Percentiles rank a stretch among this genome's conserved stretches.
Evolutionary conservation across 1,140 invertebrate genomes (phyloP).

Genomic region (Plutomurus gul): DNA sequence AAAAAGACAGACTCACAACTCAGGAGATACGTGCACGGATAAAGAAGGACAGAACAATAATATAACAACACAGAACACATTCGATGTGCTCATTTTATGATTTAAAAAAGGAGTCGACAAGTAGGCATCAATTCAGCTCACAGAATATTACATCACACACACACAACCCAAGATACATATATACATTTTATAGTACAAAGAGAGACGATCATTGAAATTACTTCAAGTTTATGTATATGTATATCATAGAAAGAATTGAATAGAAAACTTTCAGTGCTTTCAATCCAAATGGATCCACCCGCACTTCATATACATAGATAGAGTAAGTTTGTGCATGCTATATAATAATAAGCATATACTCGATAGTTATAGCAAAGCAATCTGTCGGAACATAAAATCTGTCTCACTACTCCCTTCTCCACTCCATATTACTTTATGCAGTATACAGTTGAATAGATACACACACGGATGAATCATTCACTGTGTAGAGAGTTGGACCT

Average conservation of each 20-base stretch:
- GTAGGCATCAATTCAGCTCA: neutral
- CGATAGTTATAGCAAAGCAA: no score
- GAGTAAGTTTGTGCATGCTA: neutral
- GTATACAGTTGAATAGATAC: neutral
- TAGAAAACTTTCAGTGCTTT: neutral
- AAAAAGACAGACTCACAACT: slow-evolving; percentile 31
- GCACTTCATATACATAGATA: neutral
- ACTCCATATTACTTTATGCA: no score
- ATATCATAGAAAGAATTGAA: no score
- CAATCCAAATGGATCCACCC: neutral
- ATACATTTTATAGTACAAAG: no score
- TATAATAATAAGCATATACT: no score
- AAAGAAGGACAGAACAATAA: slow-evolving; percentile 1
- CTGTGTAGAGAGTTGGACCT: neutral
- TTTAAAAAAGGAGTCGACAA: slow-evolving; percentile 47
- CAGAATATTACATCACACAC: neutral
- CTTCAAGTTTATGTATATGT: no score
- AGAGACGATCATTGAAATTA: slow-evolving; percentile 1
- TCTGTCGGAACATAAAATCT: no score
- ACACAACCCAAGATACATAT: neutral
- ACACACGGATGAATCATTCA: neutral
- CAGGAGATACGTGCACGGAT: neutral
- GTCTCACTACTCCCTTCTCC: no score
- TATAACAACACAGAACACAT: slow-evolving; percentile 10
- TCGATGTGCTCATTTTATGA: slow-evolving; percentile 40